Base-by-base conservation (phyloP, 2,113 vertebrate genomes). In the Brachionichthys hirsutus region DNA sequence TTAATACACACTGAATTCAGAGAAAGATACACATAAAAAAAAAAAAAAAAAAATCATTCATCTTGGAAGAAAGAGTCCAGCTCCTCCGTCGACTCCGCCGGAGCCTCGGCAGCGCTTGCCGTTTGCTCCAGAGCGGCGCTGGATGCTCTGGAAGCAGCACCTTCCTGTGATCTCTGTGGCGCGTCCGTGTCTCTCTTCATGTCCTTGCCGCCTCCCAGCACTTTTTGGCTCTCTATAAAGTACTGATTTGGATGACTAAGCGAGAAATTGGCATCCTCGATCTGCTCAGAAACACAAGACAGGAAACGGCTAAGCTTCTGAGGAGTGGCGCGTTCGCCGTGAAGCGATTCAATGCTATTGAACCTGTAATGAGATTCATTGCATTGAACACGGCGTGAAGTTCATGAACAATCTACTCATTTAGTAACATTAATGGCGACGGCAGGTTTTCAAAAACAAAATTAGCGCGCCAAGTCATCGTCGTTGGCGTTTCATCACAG, bases 191-290 rank as follows among this genome's bases (percentile, higher is more conserved):
- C 95, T 71, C 92, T 94, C 86, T 94, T 98, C 16, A 80, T 34
- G 52, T 98, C 96, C 84, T 88, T 94, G 17, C 82, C 88, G 49
- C 89, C 88, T 0, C 75, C 62, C n/a, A 92, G 72, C 55, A 86
- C 19, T 57, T 57, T 91, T 85, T 92, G 92, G 78, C 97, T 99
- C 87, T 99, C 97, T 3, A 87, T 50, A 73, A 99, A 99, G 89
- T 98, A 99, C 86, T 98, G 95, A 90, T 99, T 99, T 3, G 97
- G 97, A 76, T 98, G 97, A 87, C 81, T 98, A 76, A 98, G 88
- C 15, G 95, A 97, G 91, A 98, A 98, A 2, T 88, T 91, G 36
- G 89, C 67, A 16, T 99, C 97, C 30, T 94, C 94, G 11, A 96
- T 62, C 97, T 98, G 87, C 44, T 67, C 0, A 43, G 9, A 65